Evolutionary conservation across 2,888 invertebrate genomes (phyloP).

Genomic region (Tinea semifulvella): DNA sequence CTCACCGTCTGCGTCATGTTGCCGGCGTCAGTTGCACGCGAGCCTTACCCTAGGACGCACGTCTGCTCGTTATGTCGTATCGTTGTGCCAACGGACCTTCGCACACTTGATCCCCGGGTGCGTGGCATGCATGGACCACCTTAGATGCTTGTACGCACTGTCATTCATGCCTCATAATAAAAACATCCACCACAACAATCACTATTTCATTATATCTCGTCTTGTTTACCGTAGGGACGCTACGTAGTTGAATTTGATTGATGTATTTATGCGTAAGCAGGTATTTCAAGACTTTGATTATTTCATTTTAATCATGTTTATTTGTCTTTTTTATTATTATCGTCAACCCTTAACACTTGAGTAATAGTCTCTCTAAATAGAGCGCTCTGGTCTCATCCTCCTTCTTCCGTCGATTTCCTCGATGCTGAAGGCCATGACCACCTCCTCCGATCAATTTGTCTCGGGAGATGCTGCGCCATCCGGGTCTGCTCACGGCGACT

Average conservation of each 20-base stretch:
- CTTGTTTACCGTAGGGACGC: constrained; percentile 18
- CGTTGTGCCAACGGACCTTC: constrained; percentile 48
- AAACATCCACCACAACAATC: constrained; percentile 22
- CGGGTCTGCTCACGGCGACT: too few species aligned
- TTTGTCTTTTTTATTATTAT: too few species aligned
- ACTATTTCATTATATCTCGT: constrained; percentile 24
- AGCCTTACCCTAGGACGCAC: constrained; percentile 40
- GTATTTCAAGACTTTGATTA: background rate
- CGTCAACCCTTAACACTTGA: too few species aligned
- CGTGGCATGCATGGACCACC: constrained; percentile 65
- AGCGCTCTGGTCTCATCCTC: too few species aligned
- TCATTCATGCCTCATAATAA: constrained; percentile 36
- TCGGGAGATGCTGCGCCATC: too few species aligned
- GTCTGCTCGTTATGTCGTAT: constrained; percentile 57
- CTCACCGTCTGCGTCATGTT: constrained; percentile 24
- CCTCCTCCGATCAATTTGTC: too few species aligned
- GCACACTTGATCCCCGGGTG: constrained; percentile 54
- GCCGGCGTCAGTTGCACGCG: constrained; percentile 43
- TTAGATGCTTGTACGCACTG: constrained; percentile 59
- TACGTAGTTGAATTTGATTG: constrained; percentile 16
- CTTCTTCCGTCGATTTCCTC: too few species aligned
- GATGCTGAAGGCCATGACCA: too few species aligned
- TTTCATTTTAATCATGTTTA: constrained; percentile 14
- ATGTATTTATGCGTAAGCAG: background rate
- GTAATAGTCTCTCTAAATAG: too few species aligned